Evolutionary conservation across 2,888 invertebrate species (phyloP), one percentile per base, ranked within the genome.

Genomic region (Cheilosia pagana): DNA sequence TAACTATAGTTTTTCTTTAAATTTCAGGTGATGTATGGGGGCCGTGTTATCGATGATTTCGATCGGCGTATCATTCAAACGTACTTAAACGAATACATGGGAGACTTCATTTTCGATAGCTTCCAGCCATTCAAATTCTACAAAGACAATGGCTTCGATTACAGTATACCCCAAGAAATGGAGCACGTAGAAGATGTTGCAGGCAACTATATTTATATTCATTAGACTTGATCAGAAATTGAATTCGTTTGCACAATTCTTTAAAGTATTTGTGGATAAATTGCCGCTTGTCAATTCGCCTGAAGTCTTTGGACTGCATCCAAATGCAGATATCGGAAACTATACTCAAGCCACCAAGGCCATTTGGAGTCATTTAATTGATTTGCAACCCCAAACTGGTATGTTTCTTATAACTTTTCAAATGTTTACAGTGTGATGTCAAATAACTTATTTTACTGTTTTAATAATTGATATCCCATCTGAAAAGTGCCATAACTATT

Each of bases 261-360:
- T 87, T 76, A 53, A 90, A 96, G 96, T 94, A 52, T 94, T 94
- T 89, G 96, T 98, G 88, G 97, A 98, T 89, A 93, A 93, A 57
- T 92, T 98, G 48, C 98, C 98, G 0, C 91, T 98, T 78, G 94
- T 95, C 21, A 98, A 97, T 91, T 95, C 96, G 12, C 98, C 98
- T 2, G 97, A 97, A 90, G 97, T 98, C 71, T 97, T 98, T 92
- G 98, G 98, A 8, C 92, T 98, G 62, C 97, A 98, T 92, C 95
- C 97, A n/a, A 98, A 98, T 92, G 98, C 98, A 0, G 98, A 98
- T 93, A 98, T 98, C 89, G 97, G 97, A 7, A 98, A 98, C 92
- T 98, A 97, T 92, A 97, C 97, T 68, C 95, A 95, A 90, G 96
- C 97, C 0, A 96, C 96, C 10, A 95, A 95, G 88, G 95, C 95